Base-by-base conservation (phyloP, 2,113 vertebrate species). In the Epinephelus moara region DNA sequence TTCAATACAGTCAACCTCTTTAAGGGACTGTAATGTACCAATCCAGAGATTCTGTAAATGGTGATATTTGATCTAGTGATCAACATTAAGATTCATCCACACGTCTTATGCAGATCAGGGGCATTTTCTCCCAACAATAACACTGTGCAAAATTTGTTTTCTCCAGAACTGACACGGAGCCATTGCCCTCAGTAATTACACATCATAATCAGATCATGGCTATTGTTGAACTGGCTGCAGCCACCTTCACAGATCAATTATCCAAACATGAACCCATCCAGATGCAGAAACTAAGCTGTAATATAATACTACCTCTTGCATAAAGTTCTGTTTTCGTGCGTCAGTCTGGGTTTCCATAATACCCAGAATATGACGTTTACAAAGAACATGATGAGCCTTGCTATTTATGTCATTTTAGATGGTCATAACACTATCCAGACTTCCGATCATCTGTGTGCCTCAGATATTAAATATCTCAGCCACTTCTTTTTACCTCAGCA, bases 261-360 rank as follows among this genome's bases (percentile, higher is more conserved):
- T 73, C 68, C 21, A 66, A 52, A 60, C 45, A 70, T 52, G 55
- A 75, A 75, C 4, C 12, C 64, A 52, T 56, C 21, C 61, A 71
- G 47, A 71, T 77, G 67, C 1, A 1, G 2, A 15, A 33, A 56
- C 25, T 6, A 23, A 19, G 10, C 4, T 33, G 47, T 8, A 0
- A 45, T 15, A n/a, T 40, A 1, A 61, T 78, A 53, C 14, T 37
- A 6, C 30, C 12, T 5, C 5, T 40, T 0, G 17, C 23, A 55
- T 4, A 53, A 56, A 52, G 42, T 47, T 27, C 5, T 30, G 18
- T 25, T 62, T 64, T 63, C 61, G 6, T 33, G 57, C 2, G 1
- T 60, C n/a, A 19, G 59, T 40, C 23, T 63, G 13, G 19, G 60
- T 71, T 77, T 56, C 63, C 10, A 49, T 76, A 40, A 57, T 19